Conservation (phyloP, 2,888 invertebrate species). For the Epistrophe eligans region DNA sequence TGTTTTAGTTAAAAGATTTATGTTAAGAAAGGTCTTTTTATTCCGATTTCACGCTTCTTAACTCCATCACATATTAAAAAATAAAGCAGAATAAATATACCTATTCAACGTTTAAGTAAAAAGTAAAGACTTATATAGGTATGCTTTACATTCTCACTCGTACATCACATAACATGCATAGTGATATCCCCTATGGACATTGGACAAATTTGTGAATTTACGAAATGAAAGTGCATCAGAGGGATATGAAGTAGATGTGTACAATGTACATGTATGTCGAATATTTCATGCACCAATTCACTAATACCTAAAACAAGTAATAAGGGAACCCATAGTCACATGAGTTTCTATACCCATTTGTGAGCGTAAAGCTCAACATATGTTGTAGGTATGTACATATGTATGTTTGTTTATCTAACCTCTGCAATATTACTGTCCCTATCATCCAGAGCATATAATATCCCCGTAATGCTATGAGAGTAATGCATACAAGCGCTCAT, state of each 20-base stretch:
- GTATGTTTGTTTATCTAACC: no score
- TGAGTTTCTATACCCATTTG: slow-evolving; percentile 17
- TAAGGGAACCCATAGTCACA: slow-evolving; percentile 28
- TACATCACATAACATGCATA: neutral
- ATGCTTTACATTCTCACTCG: neutral
- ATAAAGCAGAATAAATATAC: neutral
- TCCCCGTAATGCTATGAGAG: slow-evolving; percentile 33
- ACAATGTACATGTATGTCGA: slow-evolving; percentile 25
- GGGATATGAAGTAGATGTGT: neutral
- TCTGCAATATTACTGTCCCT: slow-evolving; percentile 30
- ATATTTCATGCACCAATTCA: slow-evolving; percentile 64
- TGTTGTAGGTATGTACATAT: neutral
- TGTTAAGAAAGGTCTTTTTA: neutral
- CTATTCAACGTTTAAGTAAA: neutral
- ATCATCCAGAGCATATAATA: slow-evolving; percentile 40
- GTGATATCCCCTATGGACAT: slow-evolving; percentile 17
- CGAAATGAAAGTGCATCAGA: slow-evolving; percentile 12
- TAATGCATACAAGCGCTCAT: slow-evolving; percentile 44
- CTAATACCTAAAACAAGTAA: slow-evolving; percentile 46
- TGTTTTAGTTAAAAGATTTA: neutral
- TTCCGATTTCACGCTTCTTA: slow-evolving; percentile 17
- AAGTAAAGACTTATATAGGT: neutral
- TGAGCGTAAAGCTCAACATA: slow-evolving; percentile 39
- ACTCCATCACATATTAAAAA: neutral
- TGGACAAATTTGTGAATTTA: slow-evolving; percentile 36